These are phyloP conservation scores for Protosalanx chinensis DNA, from an alignment of 2,797 vertebrate genomes.

Conservation along the genomic window DNA sequence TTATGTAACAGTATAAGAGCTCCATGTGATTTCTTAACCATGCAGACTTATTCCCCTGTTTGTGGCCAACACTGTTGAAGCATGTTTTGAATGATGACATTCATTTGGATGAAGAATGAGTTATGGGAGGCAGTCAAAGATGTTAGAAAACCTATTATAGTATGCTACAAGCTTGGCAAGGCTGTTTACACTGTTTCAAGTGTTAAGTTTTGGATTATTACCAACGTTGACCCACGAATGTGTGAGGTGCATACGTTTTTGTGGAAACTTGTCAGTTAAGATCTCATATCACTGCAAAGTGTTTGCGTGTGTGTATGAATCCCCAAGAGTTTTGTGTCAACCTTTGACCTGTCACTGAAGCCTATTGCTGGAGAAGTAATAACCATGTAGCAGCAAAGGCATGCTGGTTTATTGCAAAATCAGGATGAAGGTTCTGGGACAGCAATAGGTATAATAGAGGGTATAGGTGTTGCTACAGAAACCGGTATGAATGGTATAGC, in stretches of 20 bases:
- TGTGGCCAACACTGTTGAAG: background rate
- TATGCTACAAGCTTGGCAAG: too few species aligned
- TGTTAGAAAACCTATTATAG: too few species aligned
- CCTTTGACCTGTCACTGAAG: slow-evolving; percentile 13
- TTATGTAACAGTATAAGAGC: slow-evolving; percentile 62
- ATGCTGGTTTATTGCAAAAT: background rate
- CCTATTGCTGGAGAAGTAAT: background rate
- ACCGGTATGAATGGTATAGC: too few species aligned
- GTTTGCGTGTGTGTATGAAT: background rate
- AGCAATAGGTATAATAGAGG: too few species aligned
- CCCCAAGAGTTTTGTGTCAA: background rate
- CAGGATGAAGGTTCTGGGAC: too few species aligned
- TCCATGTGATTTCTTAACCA: slow-evolving; percentile 55
- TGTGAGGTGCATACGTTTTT: too few species aligned
- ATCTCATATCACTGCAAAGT: background rate
- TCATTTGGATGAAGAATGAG: background rate
- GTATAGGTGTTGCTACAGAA: too few species aligned
- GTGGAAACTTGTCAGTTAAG: background rate
- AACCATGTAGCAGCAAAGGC: background rate
- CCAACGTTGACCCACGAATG: too few species aligned
- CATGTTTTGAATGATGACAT: background rate
- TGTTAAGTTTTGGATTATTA: too few species aligned
- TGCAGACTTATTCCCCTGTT: background rate
- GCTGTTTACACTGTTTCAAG: too few species aligned
- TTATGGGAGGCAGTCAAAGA: too few species aligned